A percentile compares a stretch with the other conserved stretches of the same genome.
Conservation (phyloP, 2,888 invertebrate genomes). For the Plagodis dolabraria region DNA sequence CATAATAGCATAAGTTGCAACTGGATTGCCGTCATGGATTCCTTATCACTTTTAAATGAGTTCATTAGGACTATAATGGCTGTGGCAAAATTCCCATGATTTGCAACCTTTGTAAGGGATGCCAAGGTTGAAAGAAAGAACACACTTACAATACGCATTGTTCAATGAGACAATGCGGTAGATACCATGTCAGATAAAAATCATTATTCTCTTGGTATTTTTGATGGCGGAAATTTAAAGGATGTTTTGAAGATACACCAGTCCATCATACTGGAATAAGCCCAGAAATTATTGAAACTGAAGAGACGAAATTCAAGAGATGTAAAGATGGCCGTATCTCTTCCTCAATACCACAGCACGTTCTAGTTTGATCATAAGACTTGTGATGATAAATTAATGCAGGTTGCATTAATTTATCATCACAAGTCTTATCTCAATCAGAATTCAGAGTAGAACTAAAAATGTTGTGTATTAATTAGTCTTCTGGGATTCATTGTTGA, state of each 20-base stretch:
- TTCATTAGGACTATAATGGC: constrained; percentile 18
- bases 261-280: not conserved
- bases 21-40: not conserved
- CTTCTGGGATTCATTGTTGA: no score
- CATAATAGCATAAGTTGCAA: constrained; percentile 8
- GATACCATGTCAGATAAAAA: constrained; percentile 46
- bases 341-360: no score
- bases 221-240: constrained; percentile 8
- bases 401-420: no score
- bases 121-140: constrained; percentile 47
- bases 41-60: constrained; percentile 24
- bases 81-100: constrained; percentile 29
- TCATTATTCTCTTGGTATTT: constrained; percentile 18
- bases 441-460: no score
- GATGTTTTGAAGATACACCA: constrained; percentile 12
- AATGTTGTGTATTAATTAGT: no score
- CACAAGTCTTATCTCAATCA: no score
- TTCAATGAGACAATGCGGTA: constrained; percentile 56
- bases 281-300: not conserved
- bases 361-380: no score
- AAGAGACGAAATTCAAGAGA: not conserved
- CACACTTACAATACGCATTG: constrained; percentile 60
- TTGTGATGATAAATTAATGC: no score
- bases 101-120: constrained; percentile 20
- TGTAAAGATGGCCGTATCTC: not conserved